Conservation (phyloP, 2,113 vertebrate genomes). For the Saccopteryx bilineata region DNA sequence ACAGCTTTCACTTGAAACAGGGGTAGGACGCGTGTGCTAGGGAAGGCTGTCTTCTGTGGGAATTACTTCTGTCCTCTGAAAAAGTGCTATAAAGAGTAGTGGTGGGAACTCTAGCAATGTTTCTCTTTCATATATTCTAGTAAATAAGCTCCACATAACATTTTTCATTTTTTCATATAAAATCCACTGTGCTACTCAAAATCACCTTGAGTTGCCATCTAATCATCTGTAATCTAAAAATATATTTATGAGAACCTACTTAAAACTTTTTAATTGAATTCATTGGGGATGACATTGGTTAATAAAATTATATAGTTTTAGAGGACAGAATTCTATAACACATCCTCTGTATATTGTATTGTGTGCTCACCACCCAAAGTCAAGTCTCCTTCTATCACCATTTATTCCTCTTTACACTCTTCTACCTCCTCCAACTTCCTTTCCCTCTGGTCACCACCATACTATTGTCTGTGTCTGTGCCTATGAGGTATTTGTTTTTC, state of each 20-base stretch:
- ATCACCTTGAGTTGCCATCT: neutral
- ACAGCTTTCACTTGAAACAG: neutral
- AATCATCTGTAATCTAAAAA: neutral
- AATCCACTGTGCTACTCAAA: neutral
- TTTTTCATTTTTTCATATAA: neutral
- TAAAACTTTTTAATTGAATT: neutral
- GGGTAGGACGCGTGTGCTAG: accelerated
- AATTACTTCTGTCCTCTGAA: neutral
- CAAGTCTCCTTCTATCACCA: too few relatives aligned
- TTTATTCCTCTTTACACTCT: too few relatives aligned
- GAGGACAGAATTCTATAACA: too few relatives aligned
- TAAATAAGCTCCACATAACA: neutral
- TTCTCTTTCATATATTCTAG: neutral
- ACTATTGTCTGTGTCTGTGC: too few relatives aligned
- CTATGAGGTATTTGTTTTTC: too few relatives aligned
- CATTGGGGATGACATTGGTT: too few relatives aligned
- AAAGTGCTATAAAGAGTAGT: neutral
- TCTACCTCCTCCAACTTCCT: too few relatives aligned
- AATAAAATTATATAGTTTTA: too few relatives aligned
- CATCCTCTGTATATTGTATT: too few relatives aligned
- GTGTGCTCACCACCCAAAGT: too few relatives aligned
- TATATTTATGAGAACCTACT: neutral
- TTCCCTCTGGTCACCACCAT: too few relatives aligned
- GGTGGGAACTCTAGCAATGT: neutral
- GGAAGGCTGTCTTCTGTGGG: neutral